phyloP scores from a whole-genome alignment of 1,140 invertebrate species.

The Ceratoteleas bidentatus region DNA sequence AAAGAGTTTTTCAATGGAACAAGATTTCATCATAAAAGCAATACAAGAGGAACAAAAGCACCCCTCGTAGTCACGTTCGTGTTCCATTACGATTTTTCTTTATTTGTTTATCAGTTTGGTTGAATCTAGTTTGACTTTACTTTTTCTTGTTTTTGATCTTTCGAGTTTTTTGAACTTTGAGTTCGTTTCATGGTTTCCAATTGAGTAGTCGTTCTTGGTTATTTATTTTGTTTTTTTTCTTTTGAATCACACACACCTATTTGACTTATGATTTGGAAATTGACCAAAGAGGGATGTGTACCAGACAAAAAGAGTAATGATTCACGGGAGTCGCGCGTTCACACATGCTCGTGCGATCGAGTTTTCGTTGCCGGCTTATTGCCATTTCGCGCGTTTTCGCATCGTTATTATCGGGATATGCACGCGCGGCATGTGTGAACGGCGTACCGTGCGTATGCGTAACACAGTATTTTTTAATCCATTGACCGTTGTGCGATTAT shows the following conservation, averaged over 20 bases:
- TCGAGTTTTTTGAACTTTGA: not conserved
- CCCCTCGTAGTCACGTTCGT: constrained; percentile 71
- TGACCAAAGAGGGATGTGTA: constrained; percentile 62
- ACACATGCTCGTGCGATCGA: constrained; percentile 10
- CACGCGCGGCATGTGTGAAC: constrained; percentile 58
- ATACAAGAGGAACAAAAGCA: constrained; percentile 66
- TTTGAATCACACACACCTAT: constrained; percentile 55
- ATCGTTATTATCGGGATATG: too few species aligned
- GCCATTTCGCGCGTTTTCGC: not conserved
- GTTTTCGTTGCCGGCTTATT: constrained; percentile 11
- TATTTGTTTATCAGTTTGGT: constrained; percentile 3
- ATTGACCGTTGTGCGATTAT: constrained; percentile 80
- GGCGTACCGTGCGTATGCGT: constrained; percentile 67
- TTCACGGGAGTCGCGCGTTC: constrained; percentile 19
- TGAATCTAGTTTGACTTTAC: not conserved
- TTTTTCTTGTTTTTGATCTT: not conserved
- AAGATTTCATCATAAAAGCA: constrained; percentile 49
- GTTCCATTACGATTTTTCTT: not conserved
- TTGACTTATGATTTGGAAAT: constrained; percentile 31
- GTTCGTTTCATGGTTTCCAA: constrained; percentile 1
- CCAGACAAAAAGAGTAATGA: constrained; percentile 35
- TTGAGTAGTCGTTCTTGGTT: constrained; percentile 2
- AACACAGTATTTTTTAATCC: constrained; percentile 77
- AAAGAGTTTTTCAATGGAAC: constrained; percentile 51
- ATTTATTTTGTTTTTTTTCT: constrained; percentile 53